Conservation (phyloP, 2,113 vertebrate genomes). For the Syrmaticus mikado region DNA sequence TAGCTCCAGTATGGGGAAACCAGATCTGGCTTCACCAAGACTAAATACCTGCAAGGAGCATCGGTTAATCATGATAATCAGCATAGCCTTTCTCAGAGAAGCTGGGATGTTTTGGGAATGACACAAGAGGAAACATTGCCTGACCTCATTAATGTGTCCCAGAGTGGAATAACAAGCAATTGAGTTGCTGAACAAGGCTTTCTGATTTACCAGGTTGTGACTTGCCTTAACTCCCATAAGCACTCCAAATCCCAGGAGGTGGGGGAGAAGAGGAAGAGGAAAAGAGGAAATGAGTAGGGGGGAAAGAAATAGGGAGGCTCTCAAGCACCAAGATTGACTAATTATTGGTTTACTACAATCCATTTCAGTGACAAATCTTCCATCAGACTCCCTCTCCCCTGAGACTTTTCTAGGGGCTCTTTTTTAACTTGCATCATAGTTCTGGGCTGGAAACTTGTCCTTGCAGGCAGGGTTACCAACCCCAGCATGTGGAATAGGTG, state of each 20-base stretch:
- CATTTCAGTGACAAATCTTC: not conserved
- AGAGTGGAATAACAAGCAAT: fast-evolving
- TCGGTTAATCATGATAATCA: not conserved
- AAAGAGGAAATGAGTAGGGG: fast-evolving
- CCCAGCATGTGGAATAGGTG: not conserved
- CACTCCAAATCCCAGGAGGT: not conserved
- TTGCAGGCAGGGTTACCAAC: not conserved
- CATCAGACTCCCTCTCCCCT: not conserved
- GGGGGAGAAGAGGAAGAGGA: not conserved
- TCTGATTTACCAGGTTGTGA: not conserved
- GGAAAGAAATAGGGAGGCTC: not conserved
- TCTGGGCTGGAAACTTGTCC: not conserved
- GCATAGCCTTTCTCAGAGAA: not conserved
- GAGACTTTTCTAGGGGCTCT: not conserved
- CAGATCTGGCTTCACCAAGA: not conserved
- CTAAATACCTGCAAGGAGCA: not conserved
- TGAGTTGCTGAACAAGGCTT: not conserved
- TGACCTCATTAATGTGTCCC: not conserved
- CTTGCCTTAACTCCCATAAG: not conserved
- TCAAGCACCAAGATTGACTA: not conserved
- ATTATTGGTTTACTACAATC: not conserved
- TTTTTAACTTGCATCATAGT: not conserved
- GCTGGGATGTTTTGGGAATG: not conserved
- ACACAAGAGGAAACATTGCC: not conserved
- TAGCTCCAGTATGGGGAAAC: not conserved